These are phyloP conservation scores for Valencia hispanica DNA, from an alignment of 2,797 vertebrate genomes.

Conservation along the genomic window DNA sequence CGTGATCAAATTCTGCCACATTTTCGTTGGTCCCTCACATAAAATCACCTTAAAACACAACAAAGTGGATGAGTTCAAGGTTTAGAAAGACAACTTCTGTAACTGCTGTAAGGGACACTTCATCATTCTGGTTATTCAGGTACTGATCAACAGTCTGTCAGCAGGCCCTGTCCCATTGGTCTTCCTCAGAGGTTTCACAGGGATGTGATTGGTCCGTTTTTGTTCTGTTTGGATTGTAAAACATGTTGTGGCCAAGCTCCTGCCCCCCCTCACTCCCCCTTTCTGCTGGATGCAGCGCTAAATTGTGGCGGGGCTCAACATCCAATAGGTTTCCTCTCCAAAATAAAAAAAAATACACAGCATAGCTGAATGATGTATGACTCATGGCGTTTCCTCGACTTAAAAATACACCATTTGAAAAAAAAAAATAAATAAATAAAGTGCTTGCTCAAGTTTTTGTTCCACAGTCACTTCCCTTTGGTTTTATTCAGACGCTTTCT, in stretches of 20 bases:
- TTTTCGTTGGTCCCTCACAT: not conserved
- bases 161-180: conserved; percentile 50
- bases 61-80: not conserved
- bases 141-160: conserved; percentile 53
- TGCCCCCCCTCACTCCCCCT: conserved; percentile 14
- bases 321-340: conserved; percentile 18
- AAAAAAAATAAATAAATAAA: not conserved
- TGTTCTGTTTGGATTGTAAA: conserved; percentile 44
- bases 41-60: not conserved
- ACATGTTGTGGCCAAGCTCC: conserved; percentile 22
- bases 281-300: not conserved
- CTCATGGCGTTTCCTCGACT: conserved; percentile 48
- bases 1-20: not conserved
- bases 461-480: conserved; percentile 5
- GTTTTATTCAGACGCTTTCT: not conserved
- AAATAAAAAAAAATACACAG: not conserved
- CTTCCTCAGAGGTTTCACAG: conserved; percentile 10
- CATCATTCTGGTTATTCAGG: conserved; percentile 62
- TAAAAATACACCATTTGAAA: conserved; percentile 28
- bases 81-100: not conserved
- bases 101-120: conserved; percentile 39
- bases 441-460: conserved; percentile 31
- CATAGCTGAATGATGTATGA: conserved; percentile 41
- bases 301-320: conserved; percentile 13
- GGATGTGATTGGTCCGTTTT: conserved; percentile 53